Conservation (phyloP, 2,888 invertebrate genomes). For the Ochlodes sylvanus region DNA sequence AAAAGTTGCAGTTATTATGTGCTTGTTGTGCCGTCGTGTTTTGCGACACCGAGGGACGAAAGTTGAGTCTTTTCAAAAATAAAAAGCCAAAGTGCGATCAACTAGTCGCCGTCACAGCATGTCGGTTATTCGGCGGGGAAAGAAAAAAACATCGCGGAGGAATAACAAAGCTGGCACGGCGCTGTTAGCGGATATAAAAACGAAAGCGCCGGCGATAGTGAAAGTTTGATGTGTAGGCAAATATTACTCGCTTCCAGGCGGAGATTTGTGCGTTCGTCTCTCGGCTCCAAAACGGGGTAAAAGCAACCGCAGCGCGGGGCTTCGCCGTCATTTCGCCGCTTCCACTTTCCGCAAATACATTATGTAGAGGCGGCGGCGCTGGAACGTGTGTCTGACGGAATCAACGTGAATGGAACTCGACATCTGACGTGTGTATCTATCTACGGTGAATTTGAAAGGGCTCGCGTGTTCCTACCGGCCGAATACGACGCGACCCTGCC, state of each 20-base stretch:
- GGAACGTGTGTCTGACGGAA: conserved; percentile 67
- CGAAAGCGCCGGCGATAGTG: conserved; percentile 82
- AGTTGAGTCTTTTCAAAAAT: conserved; percentile 32
- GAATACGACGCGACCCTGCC: conserved; percentile 31
- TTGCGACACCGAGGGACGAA: conserved; percentile 32
- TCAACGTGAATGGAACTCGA: conserved; percentile 77
- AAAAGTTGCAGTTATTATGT: conserved; percentile 24
- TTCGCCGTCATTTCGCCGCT: conserved; percentile 57
- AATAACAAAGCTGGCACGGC: conserved; percentile 73
- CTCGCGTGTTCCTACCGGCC: conserved; percentile 51
- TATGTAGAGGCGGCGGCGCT: conserved; percentile 62
- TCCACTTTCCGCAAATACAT: conserved; percentile 63
- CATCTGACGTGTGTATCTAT: conserved; percentile 72
- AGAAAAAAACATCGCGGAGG: conserved; percentile 55
- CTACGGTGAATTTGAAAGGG: conserved; percentile 58
- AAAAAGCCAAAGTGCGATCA: conserved; percentile 38
- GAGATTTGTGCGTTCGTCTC: conserved; percentile 80
- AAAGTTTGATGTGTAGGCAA: conserved; percentile 85
- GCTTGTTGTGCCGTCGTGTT: conserved; percentile 23
- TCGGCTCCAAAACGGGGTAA: conserved; percentile 71
- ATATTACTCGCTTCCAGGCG: conserved; percentile 78
- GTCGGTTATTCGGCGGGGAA: conserved; percentile 52
- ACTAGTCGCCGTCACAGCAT: conserved; percentile 42
- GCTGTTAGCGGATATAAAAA: conserved; percentile 78
- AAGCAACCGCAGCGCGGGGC: conserved; percentile 61